Conservation (phyloP, 2,888 invertebrate genomes). For the Myathropa florea region DNA sequence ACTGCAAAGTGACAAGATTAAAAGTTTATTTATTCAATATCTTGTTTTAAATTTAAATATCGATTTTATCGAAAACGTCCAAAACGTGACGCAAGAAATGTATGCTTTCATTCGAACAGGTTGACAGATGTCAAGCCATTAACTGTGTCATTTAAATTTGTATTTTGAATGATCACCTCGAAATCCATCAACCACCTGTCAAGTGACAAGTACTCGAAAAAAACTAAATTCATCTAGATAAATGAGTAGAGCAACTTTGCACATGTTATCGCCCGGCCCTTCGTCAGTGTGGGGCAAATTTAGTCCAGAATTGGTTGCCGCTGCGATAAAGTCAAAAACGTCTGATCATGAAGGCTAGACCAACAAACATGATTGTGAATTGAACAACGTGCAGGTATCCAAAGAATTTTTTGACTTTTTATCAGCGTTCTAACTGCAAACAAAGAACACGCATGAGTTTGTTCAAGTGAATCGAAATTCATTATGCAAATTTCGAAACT, state of each 20-base stretch:
- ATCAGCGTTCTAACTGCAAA: not conserved
- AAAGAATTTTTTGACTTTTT: not conserved
- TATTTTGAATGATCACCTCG: not conserved
- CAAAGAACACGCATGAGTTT: not conserved
- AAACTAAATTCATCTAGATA: not conserved
- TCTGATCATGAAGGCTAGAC: not conserved
- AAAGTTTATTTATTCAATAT: not conserved
- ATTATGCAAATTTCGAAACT: not conserved
- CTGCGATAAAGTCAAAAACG: not conserved
- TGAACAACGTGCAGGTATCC: not conserved
- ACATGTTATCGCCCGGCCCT: not conserved
- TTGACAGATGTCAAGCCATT: not conserved
- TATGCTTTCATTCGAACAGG: not conserved
- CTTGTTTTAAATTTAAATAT: slow-evolving; percentile 16
- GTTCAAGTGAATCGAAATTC: not conserved
- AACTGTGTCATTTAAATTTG: not conserved
- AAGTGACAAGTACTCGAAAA: not conserved
- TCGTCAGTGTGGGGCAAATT: not conserved
- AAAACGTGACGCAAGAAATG: not conserved
- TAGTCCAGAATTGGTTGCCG: not conserved
- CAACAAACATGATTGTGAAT: not conserved
- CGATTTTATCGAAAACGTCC: not conserved
- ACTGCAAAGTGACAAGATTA: not conserved
- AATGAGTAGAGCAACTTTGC: not conserved
- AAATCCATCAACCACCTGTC: not conserved